A percentile compares a stretch with the other conserved stretches of the same genome.
phyloP scores from a whole-genome alignment of 1,140 invertebrate species.

The Apis laboriosa region DNA sequence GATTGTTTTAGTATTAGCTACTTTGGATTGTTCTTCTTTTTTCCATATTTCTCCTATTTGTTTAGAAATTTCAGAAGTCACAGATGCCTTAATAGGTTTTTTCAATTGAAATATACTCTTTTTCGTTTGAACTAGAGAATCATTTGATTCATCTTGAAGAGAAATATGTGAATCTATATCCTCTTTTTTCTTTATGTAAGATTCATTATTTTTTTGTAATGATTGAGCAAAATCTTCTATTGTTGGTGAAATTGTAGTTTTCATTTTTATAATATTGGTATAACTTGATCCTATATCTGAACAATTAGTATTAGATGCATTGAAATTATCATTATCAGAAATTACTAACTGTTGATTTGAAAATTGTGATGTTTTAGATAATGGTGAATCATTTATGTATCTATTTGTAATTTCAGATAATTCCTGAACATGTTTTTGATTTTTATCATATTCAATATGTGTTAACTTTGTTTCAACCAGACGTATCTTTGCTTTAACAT shows the following conservation, averaged over 20 bases:
- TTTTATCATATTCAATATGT: slow-evolving; percentile 32
- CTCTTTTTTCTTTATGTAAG: background rate
- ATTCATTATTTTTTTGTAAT: slow-evolving; percentile 16
- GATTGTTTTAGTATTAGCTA: slow-evolving; percentile 1
- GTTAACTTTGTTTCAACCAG: slow-evolving; percentile 64
- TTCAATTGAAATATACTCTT: slow-evolving; percentile 71
- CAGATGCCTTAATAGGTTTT: slow-evolving; percentile 69
- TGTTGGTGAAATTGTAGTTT: background rate
- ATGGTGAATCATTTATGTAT: background rate
- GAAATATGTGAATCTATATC: background rate
- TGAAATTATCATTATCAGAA: slow-evolving; percentile 24
- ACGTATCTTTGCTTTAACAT: slow-evolving; percentile 72
- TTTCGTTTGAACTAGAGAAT: slow-evolving; percentile 21
- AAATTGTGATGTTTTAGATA: background rate
- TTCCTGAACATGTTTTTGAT: background rate
- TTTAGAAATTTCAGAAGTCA: slow-evolving; percentile 61
- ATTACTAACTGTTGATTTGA: background rate
- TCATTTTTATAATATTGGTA: background rate
- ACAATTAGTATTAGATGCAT: background rate
- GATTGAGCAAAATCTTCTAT: background rate
- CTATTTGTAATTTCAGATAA: slow-evolving; percentile 1
- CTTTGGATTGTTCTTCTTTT: slow-evolving; percentile 53
- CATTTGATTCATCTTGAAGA: background rate
- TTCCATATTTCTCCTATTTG: slow-evolving; percentile 68
- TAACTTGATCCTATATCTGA: background rate